These are phyloP conservation scores for Atractosteus spatula DNA, from an alignment of 2,113 vertebrate species.

Conservation along the genomic window DNA sequence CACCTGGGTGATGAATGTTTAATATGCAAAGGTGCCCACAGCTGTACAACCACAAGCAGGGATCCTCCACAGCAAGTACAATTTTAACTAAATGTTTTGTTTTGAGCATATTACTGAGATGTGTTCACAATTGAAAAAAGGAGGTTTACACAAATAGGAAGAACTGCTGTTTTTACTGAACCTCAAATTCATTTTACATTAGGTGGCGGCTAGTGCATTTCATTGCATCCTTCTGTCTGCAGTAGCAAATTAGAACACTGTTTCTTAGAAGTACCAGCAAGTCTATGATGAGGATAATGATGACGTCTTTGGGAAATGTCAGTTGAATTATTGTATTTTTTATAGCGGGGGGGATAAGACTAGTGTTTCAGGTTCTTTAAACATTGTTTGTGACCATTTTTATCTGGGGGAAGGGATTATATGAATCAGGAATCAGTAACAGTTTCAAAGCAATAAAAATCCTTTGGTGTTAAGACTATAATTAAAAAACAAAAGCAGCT, in stretches of 20 bases:
- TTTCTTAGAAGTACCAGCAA: neutral
- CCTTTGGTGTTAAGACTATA: conserved; percentile 57
- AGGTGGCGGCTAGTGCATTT: neutral
- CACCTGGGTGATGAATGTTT: too few species aligned
- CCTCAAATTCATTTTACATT: neutral
- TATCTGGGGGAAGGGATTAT: conserved; percentile 40
- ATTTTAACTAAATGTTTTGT: too few species aligned
- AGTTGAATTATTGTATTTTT: conserved; percentile 41
- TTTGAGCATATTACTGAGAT: too few species aligned
- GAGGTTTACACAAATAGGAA: too few species aligned
- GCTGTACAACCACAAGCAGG: too few species aligned
- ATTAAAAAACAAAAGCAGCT: conserved; percentile 67
- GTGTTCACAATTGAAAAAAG: too few species aligned
- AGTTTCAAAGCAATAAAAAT: conserved; percentile 55
- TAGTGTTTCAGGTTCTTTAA: conserved; percentile 42
- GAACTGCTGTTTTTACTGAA: neutral
- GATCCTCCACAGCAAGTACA: too few species aligned
- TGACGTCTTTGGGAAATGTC: conserved; percentile 14
- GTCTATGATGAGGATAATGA: neutral
- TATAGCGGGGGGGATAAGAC: conserved; percentile 36
- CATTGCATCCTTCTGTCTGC: neutral
- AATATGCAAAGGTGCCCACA: too few species aligned
- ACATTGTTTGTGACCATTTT: conserved; percentile 52
- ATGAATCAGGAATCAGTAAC: conserved; percentile 56
- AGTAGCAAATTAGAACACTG: neutral